These are phyloP conservation scores for Muscina levida DNA, from an alignment of 2,888 invertebrate species.

Conservation along the genomic window DNA sequence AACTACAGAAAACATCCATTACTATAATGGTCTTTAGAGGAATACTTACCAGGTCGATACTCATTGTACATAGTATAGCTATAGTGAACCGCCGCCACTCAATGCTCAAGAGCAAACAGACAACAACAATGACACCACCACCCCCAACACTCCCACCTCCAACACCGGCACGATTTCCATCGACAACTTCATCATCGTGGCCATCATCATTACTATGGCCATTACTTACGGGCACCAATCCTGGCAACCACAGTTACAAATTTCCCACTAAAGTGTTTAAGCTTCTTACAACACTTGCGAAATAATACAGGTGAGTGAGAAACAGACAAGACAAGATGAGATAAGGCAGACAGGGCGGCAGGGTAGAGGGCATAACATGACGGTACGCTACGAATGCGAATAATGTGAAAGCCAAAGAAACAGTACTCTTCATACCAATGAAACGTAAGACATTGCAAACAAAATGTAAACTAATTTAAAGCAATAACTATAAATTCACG, in stretches of 20 bases:
- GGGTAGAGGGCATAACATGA: too few relatives aligned
- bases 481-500: constrained; percentile 60
- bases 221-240: constrained; percentile 1
- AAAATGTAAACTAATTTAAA: constrained; percentile 51
- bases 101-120: constrained; percentile 4
- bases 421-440: constrained; percentile 1
- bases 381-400: too few relatives aligned
- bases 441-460: constrained; percentile 21
- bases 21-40: constrained; percentile 26
- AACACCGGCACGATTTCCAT: neutral
- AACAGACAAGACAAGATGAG: constrained; percentile 1
- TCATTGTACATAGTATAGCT: neutral
- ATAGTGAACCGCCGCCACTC: neutral
- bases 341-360: neutral
- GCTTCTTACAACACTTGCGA: constrained; percentile 51
- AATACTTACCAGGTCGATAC: neutral
- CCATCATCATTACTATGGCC: neutral
- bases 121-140: neutral
- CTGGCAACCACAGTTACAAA: constrained; percentile 23
- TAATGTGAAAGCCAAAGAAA: too few relatives aligned
- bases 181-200: constrained; percentile 4
- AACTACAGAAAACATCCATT: constrained; percentile 32
- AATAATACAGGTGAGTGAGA: constrained; percentile 8
- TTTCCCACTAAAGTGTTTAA: constrained; percentile 51
- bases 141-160: too few relatives aligned